Base-by-base conservation (phyloP, 1,140 invertebrate genomes). In the Notospermus geniculatus region DNA sequence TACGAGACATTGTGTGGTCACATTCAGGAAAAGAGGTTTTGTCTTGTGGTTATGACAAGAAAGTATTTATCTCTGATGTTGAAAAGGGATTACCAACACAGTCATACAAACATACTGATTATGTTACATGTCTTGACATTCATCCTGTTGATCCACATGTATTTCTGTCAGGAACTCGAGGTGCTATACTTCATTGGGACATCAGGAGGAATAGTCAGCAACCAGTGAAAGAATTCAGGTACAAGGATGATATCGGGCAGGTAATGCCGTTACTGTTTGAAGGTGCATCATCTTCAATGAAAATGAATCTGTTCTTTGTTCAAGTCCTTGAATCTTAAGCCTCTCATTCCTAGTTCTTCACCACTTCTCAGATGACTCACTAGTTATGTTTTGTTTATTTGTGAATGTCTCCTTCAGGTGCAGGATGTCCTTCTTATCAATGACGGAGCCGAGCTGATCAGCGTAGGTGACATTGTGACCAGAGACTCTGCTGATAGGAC, bases 401-500 rank as follows among this genome's bases (percentile, higher is more conserved):
- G 5, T 36, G 5, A 36, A 36, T 7, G 4, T 36, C 5, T 36
- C n/a, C 32, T 36, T 15, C 46, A 82, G 80, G 69, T 82, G 15
- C 74, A 80, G 53, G 82, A 83, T 65, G 50, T 83, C 11, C 56
- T 74, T 11, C 78, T 83, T 58, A 60, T 69, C 17, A 36, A 57
- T 46, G 69, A 80, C 70, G 74, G 74, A 45, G 68, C 69, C 22
- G 65, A 71, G 43, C 64, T 83, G 50, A 70, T 80, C 22, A 71
- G 71, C n/a, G 75, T 69, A 56, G 64, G 71, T 54, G 76, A 76
- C 54, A 45, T 80, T 13, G 72, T 83, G 7, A 71, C 69, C 22
- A 64, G 71, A 30, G 80, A 83, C 64, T 82, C 80, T 15, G 70
- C 79, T 4, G 82, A 83, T 61, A 69, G 78, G 53, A 79, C 71